A percentile compares a stretch with the other conserved stretches of the same genome.
Conservation (phyloP, 2,113 vertebrate species). For the Tapirus terrestris region DNA sequence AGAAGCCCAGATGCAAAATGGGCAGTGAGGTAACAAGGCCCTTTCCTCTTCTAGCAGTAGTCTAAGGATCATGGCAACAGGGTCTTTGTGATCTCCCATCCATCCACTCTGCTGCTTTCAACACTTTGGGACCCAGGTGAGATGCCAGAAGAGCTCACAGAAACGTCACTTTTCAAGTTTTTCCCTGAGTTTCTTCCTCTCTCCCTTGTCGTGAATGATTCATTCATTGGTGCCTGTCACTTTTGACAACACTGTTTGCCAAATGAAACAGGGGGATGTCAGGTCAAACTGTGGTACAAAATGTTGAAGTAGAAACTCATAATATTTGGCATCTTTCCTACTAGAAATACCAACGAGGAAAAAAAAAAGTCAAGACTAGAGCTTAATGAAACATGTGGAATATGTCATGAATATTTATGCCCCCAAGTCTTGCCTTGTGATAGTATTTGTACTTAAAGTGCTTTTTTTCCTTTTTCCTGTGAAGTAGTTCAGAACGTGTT, state of each 20-base stretch:
- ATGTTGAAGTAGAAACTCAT: neutral
- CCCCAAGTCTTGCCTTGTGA: conserved; percentile 12
- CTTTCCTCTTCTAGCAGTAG: neutral
- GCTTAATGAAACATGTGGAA: conserved; percentile 79
- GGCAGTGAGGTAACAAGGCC: rapidly evolving
- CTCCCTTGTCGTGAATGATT: neutral
- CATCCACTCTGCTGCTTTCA: neutral
- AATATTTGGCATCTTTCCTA: conserved; percentile 62
- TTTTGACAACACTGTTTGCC: conserved; percentile 42
- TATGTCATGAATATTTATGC: conserved; percentile 79
- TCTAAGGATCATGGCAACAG: neutral
- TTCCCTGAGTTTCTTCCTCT: neutral
- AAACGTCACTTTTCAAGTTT: neutral
- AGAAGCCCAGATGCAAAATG: neutral
- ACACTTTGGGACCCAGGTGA: neutral
- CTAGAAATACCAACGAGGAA: conserved; percentile 40
- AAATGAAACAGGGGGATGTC: neutral
- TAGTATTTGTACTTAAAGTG: conserved; percentile 71
- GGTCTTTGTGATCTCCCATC: neutral
- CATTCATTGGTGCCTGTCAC: conserved; percentile 4
- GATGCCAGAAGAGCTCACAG: neutral
- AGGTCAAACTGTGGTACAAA: neutral
- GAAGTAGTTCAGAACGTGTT: conserved; percentile 66
- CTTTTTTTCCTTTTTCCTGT: conserved; percentile 44
- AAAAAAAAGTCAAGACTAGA: conserved; percentile 37